A percentile compares a stretch with the other conserved stretches of the same genome.
Evolutionary conservation across 2,113 vertebrate species (phyloP).

Genomic region (Pardalotus punctatus): DNA sequence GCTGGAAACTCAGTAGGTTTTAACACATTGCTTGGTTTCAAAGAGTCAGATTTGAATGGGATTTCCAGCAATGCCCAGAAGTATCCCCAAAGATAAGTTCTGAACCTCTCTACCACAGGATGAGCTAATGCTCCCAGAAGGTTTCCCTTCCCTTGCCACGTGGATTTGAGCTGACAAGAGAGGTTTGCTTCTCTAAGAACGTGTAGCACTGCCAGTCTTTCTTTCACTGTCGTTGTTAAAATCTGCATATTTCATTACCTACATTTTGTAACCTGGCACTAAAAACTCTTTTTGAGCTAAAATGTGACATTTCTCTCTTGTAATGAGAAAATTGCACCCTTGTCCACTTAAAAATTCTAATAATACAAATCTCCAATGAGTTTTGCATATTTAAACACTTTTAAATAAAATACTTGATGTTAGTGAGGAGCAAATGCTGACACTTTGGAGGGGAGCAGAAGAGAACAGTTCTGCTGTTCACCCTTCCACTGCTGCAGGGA

Average conservation of each 20-base stretch:
- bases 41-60: background rate
- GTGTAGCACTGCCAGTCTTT: background rate
- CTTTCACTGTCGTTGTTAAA: background rate
- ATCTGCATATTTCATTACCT: background rate
- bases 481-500: background rate
- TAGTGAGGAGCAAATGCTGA: fast-evolving
- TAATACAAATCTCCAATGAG: background rate
- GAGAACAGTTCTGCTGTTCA: background rate
- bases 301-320: background rate
- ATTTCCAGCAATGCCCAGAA: background rate
- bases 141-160: background rate
- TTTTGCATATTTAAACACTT: background rate
- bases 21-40: background rate
- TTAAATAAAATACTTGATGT: background rate
- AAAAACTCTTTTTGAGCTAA: background rate
- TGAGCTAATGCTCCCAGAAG: background rate
- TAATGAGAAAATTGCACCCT: background rate
- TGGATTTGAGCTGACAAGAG: background rate
- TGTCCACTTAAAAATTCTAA: background rate
- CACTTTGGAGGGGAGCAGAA: background rate
- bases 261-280: background rate
- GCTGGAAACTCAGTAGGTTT: background rate
- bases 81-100: background rate
- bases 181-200: background rate
- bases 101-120: background rate